Conservation (phyloP, 2,888 invertebrate species). For the Agrochola lychnidis region DNA sequence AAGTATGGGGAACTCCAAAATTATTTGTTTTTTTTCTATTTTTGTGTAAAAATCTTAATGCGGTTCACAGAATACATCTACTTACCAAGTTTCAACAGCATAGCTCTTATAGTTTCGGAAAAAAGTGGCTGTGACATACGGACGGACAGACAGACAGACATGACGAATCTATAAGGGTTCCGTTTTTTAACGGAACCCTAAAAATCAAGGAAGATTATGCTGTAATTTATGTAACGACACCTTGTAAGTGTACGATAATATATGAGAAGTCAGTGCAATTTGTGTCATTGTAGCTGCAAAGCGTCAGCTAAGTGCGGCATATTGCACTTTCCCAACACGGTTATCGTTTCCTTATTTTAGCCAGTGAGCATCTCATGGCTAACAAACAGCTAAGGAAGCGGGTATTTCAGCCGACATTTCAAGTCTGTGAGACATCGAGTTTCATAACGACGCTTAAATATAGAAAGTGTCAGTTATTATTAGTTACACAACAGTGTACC, state of each 20-base stretch:
- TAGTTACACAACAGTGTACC: too few relatives aligned
- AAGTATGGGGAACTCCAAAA: too few relatives aligned
- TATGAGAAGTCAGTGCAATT: background rate
- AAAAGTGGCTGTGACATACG: too few relatives aligned
- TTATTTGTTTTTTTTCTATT: too few relatives aligned
- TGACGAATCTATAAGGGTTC: too few relatives aligned
- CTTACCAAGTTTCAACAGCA: too few relatives aligned
- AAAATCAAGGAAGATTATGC: background rate
- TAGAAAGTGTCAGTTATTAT: background rate
- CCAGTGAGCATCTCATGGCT: background rate
- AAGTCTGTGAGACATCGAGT: background rate
- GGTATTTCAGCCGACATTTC: background rate
- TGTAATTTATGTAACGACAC: background rate
- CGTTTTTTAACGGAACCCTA: too few relatives aligned
- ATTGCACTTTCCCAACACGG: background rate
- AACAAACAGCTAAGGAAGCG: background rate
- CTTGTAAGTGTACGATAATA: too few relatives aligned
- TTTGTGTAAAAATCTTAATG: too few relatives aligned
- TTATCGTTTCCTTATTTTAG: constrained; percentile 4
- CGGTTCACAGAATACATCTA: too few relatives aligned
- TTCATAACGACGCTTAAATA: background rate
- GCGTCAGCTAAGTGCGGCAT: background rate
- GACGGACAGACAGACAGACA: too few relatives aligned
- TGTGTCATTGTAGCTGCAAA: background rate
- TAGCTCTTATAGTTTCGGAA: too few relatives aligned